A percentile compares a stretch with the other conserved stretches of the same genome.
These are phyloP conservation scores for Pangasius macronema DNA, from an alignment of 2,797 vertebrate species.

Conservation along the genomic window DNA sequence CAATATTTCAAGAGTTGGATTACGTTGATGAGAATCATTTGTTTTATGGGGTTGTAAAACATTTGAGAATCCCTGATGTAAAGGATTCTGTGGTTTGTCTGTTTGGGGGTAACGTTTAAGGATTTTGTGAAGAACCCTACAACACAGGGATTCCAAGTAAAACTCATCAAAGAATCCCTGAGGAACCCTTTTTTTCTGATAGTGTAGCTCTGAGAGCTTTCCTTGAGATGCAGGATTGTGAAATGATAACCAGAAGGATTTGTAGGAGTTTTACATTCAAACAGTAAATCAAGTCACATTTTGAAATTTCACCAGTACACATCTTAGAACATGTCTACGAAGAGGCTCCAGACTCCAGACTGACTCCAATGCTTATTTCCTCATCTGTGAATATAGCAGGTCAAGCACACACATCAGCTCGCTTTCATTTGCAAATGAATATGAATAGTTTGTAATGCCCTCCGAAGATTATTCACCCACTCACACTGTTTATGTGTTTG, in stretches of 20 bases:
- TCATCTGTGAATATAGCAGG: conserved; percentile 33
- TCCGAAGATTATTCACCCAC: conserved; percentile 16
- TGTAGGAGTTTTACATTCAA: not conserved
- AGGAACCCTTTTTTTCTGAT: not conserved
- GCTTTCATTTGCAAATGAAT: conserved; percentile 37
- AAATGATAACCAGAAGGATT: not conserved
- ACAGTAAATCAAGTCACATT: not conserved
- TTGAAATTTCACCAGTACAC: not conserved
- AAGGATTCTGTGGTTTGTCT: not conserved
- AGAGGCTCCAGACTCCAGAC: conserved; percentile 32
- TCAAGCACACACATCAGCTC: conserved; percentile 36
- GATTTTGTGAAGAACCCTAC: not conserved
- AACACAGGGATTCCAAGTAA: not conserved
- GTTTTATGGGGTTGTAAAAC: not conserved
- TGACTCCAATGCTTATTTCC: conserved; percentile 26
- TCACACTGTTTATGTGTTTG: conserved; percentile 25
- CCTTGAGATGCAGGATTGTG: not conserved
- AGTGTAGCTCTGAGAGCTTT: not conserved
- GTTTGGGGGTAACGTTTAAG: not conserved
- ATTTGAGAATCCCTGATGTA: not conserved
- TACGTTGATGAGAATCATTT: not conserved
- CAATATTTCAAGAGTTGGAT: not conserved
- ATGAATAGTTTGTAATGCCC: conserved; percentile 23
- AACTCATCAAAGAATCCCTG: too few relatives aligned
- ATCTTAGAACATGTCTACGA: not conserved